phyloP scores from a whole-genome alignment of 2,888 invertebrate genomes.

The Eudasyphora cyanicolor region DNA sequence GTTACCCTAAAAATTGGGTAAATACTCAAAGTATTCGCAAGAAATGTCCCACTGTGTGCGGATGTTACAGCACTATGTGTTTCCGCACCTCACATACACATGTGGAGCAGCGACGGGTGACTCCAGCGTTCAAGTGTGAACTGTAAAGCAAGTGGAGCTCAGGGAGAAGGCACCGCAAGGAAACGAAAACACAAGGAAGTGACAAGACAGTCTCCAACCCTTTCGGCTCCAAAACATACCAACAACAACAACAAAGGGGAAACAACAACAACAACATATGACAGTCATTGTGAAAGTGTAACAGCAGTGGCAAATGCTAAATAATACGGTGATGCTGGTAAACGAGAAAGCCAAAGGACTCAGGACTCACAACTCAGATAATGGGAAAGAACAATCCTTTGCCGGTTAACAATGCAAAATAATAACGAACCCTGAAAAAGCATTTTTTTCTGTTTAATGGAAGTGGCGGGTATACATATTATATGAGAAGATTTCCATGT shows the following conservation, averaged over 20 bases:
- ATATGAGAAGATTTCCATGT: background rate
- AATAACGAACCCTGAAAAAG: constrained; percentile 22
- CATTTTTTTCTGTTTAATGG: background rate
- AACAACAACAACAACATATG: constrained; percentile 13
- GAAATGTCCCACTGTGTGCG: too few relatives aligned
- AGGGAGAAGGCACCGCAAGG: background rate
- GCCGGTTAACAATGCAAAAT: background rate
- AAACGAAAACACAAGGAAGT: background rate
- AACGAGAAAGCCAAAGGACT: constrained; percentile 13
- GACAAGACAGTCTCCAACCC: background rate
- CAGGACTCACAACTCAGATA: too few relatives aligned
- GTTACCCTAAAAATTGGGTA: too few relatives aligned
- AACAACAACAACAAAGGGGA: background rate
- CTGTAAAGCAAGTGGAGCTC: background rate
- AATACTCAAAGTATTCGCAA: too few relatives aligned
- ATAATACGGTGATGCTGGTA: constrained; percentile 36
- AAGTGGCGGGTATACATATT: background rate
- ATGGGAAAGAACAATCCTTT: constrained; percentile 15
- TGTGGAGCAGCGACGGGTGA: background rate
- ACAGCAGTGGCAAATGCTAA: constrained; percentile 48
- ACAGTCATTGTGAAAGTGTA: constrained; percentile 41
- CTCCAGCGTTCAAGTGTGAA: background rate
- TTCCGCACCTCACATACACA: background rate
- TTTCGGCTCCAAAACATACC: background rate
- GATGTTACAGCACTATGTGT: too few relatives aligned